Evolutionary conservation across 2,797 vertebrate genomes (phyloP).

Genomic region (Neoniphon sammara): DNA sequence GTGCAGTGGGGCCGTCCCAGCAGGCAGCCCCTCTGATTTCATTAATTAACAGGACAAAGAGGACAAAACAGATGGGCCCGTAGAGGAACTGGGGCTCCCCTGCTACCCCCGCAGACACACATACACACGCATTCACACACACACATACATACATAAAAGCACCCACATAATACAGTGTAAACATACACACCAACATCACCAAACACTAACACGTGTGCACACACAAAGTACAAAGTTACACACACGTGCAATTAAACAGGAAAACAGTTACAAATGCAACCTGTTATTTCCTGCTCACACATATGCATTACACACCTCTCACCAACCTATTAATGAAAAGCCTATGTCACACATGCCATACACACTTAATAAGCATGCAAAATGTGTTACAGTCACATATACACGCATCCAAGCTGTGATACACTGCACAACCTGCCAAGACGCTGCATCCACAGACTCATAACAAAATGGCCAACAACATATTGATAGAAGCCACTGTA

Average conservation of each 20-base stretch:
- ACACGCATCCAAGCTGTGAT: slow-evolving; percentile 21
- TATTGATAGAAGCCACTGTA: slow-evolving; percentile 45
- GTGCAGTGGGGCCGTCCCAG: slow-evolving; percentile 77
- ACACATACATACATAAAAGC: slow-evolving; percentile 2
- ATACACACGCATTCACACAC: slow-evolving; percentile 25
- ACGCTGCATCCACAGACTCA: slow-evolving; percentile 19
- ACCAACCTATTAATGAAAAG: background rate
- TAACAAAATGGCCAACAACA: slow-evolving; percentile 62
- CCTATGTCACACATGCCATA: background rate
- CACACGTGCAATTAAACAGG: slow-evolving; percentile 29
- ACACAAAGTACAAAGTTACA: slow-evolving; percentile 30
- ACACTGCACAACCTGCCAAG: slow-evolving; percentile 49
- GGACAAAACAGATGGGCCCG: slow-evolving; percentile 83
- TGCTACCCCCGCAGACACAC: slow-evolving; percentile 69
- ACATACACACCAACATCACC: slow-evolving; percentile 22
- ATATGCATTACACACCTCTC: slow-evolving; percentile 3
- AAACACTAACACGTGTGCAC: slow-evolving; percentile 17
- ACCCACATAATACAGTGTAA: slow-evolving; percentile 49
- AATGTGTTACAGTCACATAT: slow-evolving; percentile 14
- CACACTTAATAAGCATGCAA: background rate
- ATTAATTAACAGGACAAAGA: slow-evolving; percentile 86
- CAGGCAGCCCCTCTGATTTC: slow-evolving; percentile 83
- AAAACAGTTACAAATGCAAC: background rate
- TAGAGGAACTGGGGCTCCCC: slow-evolving; percentile 76
- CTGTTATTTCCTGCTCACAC: background rate